A percentile compares a stretch with the other conserved stretches of the same genome.
Conservation (phyloP, 2,888 invertebrate species). For the Malachius bipustulatus region DNA sequence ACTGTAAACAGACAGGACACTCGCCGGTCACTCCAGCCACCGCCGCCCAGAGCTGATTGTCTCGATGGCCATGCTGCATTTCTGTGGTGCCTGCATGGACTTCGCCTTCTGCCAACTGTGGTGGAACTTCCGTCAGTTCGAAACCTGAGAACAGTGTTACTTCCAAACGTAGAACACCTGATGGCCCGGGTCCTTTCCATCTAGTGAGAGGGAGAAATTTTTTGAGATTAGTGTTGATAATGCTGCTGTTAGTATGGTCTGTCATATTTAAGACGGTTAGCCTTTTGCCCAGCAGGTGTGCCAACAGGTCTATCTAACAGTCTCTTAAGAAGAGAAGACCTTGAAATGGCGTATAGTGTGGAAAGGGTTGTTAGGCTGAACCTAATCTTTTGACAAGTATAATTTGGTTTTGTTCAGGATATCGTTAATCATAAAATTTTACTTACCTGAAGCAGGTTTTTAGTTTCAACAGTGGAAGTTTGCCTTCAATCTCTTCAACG, state of each 20-base stretch:
- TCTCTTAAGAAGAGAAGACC: too few species aligned
- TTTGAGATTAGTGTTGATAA: too few species aligned
- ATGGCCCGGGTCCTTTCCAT: conserved; percentile 49
- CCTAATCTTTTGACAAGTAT: too few species aligned
- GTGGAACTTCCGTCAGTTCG: conserved; percentile 40
- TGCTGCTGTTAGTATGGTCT: too few species aligned
- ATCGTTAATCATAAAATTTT: too few species aligned
- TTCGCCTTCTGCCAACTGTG: conserved; percentile 40
- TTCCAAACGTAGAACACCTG: conserved; percentile 50
- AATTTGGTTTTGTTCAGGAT: too few species aligned
- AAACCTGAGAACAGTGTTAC: conserved; percentile 53
- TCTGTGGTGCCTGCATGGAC: conserved; percentile 49
- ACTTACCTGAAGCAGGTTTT: conserved; percentile 51
- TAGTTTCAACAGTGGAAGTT: conserved; percentile 49
- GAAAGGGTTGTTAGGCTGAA: too few species aligned
- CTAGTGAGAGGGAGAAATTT: conserved; percentile 28
- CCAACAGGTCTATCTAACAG: too few species aligned
- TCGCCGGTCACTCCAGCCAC: conserved; percentile 49
- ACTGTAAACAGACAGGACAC: conserved; percentile 52
- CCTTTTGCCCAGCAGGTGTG: too few species aligned
- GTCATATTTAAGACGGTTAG: too few species aligned
- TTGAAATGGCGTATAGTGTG: too few species aligned
- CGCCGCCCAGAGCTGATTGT: conserved; percentile 52
- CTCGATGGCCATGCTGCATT: conserved; percentile 47
- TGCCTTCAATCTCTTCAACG: conserved; percentile 52